Evolutionary conservation across 2,797 vertebrate species (phyloP).

Genomic region (Acrossocheilus wenchowensis): DNA sequence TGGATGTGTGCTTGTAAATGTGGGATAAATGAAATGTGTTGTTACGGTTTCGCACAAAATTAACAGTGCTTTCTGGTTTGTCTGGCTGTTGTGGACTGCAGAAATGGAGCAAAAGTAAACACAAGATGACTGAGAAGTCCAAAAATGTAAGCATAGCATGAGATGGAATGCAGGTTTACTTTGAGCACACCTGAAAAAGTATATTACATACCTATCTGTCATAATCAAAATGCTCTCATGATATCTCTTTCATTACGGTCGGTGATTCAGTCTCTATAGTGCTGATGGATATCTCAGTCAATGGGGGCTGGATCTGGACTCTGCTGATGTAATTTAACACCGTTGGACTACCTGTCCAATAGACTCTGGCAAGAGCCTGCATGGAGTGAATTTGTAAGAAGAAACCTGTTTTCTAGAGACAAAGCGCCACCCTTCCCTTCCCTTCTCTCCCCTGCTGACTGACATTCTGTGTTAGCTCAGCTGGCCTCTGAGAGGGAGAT

Average conservation of each 20-base stretch:
- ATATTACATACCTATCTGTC: conserved; percentile 22
- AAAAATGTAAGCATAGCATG: conserved; percentile 3
- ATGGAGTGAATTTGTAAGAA: conserved; percentile 51
- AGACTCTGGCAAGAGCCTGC: conserved; percentile 38
- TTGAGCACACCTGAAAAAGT: neutral
- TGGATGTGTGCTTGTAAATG: neutral
- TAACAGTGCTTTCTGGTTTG: neutral
- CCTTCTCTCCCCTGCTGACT: conserved; percentile 17
- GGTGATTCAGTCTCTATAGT: conserved; percentile 25
- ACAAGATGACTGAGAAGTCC: neutral
- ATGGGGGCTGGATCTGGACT: conserved; percentile 26
- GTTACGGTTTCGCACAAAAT: neutral
- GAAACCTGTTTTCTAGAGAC: conserved; percentile 50
- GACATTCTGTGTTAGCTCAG: conserved; percentile 22
- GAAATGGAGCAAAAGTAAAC: neutral
- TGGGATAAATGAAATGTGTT: conserved; percentile 13
- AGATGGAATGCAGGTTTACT: conserved; percentile 7
- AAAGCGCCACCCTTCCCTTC: neutral
- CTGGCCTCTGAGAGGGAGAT: neutral
- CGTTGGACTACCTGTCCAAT: conserved; percentile 23
- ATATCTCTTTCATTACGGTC: conserved; percentile 14
- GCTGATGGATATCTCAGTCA: conserved; percentile 39
- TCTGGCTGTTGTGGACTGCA: neutral
- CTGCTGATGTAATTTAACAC: conserved; percentile 45
- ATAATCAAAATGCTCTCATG: neutral